These are phyloP conservation scores for Tympanoctomys barrerae DNA, from an alignment of 2,797 vertebrate species.

Conservation along the genomic window DNA sequence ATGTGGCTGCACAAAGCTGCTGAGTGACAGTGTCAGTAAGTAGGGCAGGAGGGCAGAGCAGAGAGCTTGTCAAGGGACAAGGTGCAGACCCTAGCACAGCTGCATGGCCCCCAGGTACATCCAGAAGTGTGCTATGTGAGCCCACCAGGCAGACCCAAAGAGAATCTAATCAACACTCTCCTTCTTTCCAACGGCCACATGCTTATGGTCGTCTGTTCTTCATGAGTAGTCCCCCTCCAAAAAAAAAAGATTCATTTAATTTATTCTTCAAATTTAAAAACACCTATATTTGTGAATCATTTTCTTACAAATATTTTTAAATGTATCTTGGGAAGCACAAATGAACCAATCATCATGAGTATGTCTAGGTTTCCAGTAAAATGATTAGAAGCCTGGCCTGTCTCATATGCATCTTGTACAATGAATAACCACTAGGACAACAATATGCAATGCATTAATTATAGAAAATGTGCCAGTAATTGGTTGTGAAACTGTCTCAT, in stretches of 20 bases:
- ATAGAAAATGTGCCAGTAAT: no score
- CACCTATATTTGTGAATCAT: background rate
- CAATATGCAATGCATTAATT: no score
- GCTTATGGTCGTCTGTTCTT: background rate
- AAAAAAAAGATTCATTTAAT: background rate
- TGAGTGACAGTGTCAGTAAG: background rate
- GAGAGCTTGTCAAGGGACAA: background rate
- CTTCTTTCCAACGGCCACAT: background rate
- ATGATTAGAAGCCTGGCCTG: no score
- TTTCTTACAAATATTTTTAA: background rate
- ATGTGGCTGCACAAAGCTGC: background rate
- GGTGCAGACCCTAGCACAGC: background rate
- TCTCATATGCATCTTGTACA: no score
- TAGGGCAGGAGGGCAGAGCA: background rate
- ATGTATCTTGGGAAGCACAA: no score
- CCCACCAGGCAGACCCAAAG: background rate
- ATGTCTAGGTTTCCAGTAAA: background rate
- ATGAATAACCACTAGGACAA: no score
- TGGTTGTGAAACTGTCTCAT: no score
- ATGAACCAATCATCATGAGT: background rate
- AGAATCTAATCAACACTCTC: background rate
- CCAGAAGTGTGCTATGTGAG: background rate
- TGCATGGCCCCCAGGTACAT: background rate
- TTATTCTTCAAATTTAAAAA: constrained; percentile 23
- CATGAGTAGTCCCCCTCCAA: background rate